Conservation (phyloP, 35 echinoderm and acorn worm genomes). For the Heliocidaris tuberculata region DNA sequence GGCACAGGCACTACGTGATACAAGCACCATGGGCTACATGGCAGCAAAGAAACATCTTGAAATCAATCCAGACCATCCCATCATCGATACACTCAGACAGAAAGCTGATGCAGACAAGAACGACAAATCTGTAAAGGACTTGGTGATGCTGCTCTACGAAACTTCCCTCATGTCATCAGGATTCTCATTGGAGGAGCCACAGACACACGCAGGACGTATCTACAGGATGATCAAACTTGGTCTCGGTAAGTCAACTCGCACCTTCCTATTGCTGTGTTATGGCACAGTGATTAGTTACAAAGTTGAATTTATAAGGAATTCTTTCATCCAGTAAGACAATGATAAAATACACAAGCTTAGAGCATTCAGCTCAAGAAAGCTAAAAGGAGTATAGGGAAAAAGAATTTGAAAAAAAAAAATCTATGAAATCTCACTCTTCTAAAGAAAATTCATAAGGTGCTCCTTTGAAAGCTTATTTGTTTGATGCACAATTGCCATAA, state of each 20-base stretch:
- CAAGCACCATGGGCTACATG: constrained; percentile 99
- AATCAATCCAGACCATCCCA: constrained; percentile 94
- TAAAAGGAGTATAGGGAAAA: no score
- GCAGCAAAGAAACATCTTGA: constrained; percentile 98
- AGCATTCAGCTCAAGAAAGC: no score
- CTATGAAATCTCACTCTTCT: no score
- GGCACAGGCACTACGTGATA: constrained; percentile 93
- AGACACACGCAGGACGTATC: constrained; percentile 86
- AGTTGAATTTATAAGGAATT: neutral
- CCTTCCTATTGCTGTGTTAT: neutral
- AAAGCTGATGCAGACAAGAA: constrained; percentile 98
- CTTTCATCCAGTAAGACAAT: neutral
- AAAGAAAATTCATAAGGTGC: no score
- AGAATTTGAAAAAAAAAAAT: no score
- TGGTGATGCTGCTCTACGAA: constrained; percentile 98
- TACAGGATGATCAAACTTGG: constrained; percentile 99
- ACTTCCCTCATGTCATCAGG: constrained; percentile 94
- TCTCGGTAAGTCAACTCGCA: constrained; percentile 69
- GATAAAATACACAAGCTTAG: no score
- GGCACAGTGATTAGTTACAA: neutral
- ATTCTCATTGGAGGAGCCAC: constrained; percentile 91
- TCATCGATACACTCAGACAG: constrained; percentile 86
- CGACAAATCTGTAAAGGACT: constrained; percentile 98
- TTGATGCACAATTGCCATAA: no score
- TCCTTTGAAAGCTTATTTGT: no score